Percentiles rank a stretch among this genome's conserved stretches.
phyloP scores from a whole-genome alignment of 2,113 vertebrate genomes.

The Arothron firmamentum region DNA sequence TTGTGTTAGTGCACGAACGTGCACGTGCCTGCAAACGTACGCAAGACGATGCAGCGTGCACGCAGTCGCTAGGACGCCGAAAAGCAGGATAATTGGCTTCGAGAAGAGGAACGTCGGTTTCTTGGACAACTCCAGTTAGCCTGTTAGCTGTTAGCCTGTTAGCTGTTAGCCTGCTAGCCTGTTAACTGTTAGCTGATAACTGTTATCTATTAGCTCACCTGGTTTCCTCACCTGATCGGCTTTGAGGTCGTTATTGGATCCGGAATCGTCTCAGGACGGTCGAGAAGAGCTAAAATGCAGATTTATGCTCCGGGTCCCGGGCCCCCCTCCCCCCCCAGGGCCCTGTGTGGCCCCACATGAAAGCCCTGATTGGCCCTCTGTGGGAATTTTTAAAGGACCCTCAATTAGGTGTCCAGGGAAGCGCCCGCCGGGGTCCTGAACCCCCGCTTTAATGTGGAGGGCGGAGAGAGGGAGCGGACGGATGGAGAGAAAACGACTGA shows the following conservation, averaged over 20 bases:
- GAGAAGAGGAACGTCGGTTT: too few species aligned
- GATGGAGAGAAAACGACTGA: not conserved
- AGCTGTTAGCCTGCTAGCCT: too few species aligned
- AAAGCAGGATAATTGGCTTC: not conserved
- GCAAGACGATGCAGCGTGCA: slow-evolving; percentile 44
- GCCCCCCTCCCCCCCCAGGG: slow-evolving; percentile 32
- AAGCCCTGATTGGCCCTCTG: slow-evolving; percentile 59
- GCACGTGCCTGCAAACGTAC: slow-evolving; percentile 41
- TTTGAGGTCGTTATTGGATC: too few species aligned
- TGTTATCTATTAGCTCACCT: too few species aligned
- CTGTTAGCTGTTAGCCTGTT: too few species aligned
- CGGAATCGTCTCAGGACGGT: too few species aligned
- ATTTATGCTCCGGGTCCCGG: slow-evolving; percentile 36
- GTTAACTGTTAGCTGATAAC: too few species aligned
- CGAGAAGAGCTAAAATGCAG: too few species aligned
- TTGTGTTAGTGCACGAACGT: slow-evolving; percentile 44
- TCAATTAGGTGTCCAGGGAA: slow-evolving; percentile 64
- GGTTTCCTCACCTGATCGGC: too few species aligned
- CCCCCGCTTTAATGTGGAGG: slow-evolving; percentile 44
- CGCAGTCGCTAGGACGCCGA: slow-evolving; percentile 29
- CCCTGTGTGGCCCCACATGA: slow-evolving; percentile 41
- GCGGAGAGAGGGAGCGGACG: slow-evolving; percentile 4
- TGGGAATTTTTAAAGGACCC: slow-evolving; percentile 66
- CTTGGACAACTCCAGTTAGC: too few species aligned
- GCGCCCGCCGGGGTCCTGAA: slow-evolving; percentile 66